A percentile compares a stretch with the other conserved stretches of the same genome.
Conservation (phyloP, 2,797 vertebrate genomes). For the Gallinago nigripennis region DNA sequence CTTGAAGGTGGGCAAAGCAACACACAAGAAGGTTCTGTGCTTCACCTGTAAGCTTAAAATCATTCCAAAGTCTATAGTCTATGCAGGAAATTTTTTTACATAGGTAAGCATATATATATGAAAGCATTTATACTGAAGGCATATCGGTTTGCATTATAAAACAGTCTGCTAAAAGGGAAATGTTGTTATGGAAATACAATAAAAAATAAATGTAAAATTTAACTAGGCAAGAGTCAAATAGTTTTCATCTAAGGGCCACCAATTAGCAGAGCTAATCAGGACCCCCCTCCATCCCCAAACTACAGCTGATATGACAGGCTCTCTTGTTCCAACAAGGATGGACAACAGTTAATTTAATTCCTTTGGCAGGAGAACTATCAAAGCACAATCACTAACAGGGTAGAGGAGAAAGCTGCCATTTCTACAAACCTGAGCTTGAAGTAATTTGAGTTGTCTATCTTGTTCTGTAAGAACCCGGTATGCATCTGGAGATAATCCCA, state of each 20-base stretch:
- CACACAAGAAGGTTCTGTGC: neutral
- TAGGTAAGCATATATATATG: neutral
- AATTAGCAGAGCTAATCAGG: neutral
- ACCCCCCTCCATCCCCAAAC: neutral
- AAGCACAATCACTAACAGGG: neutral
- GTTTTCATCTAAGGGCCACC: neutral
- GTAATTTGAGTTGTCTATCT: slow-evolving; percentile 90
- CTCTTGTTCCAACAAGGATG: neutral
- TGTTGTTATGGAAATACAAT: accelerated
- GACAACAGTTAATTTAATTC: neutral
- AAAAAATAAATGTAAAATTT: neutral
- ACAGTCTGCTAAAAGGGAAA: neutral
- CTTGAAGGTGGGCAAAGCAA: neutral
- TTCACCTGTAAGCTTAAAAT: neutral
- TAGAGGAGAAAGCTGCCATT: slow-evolving; percentile 1
- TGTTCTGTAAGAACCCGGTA: slow-evolving; percentile 89
- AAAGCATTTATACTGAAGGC: neutral
- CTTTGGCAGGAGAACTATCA: neutral
- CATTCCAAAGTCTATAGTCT: neutral
- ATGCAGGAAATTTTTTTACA: neutral
- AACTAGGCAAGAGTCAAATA: neutral
- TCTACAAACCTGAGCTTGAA: slow-evolving; percentile 90
- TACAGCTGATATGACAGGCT: neutral
- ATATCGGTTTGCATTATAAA: neutral
- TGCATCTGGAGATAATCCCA: slow-evolving; percentile 82